Base-by-base conservation (phyloP, 2,888 invertebrate genomes). In the Ormyrus thymus region DNA sequence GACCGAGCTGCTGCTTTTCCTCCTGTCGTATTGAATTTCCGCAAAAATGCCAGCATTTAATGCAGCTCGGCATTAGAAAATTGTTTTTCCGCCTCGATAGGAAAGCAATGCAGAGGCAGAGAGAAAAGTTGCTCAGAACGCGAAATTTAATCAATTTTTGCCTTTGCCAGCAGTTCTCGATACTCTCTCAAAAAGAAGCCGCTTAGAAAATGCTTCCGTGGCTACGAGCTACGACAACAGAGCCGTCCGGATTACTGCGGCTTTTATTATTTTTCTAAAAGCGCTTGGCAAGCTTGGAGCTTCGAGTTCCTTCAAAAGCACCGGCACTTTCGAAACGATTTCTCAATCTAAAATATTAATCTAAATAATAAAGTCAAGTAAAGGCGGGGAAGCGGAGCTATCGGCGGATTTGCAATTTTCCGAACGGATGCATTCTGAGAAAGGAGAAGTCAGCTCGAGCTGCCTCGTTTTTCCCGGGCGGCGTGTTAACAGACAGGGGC, bases 351-450 rank as follows among this genome's bases (percentile, higher is more conserved):
- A 29, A 29, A 29, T 29, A 29, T 29, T 29, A 29, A 29, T 29
- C 29, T 29, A 29, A 29, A 29, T 43, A 56, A 8, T 6, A 7
- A 48, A 8, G 13, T 46, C 10, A 62, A 13, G 53, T 45, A 29
- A 59, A 43, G 15, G 10, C 48, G 80, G 72, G 76, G 74, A 80
- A 3, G 77, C 74, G 78, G 80, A 83, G 71, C 82, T 81, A 84
- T 84, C 81, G 82, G 77, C 74, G 82, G 82, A 65, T 81, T 82
- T 77, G 83, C 84, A 85, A 86, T 86, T 86, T 86, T 86, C 84
- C 84, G 81, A 83, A 62, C 82, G 85, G 84, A 83, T 81, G 84
- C 82, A 76, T 81, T 78, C 79, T 80, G 75, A 78, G 75, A 74
- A 79, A 79, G 81, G 50, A n/a, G 51, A 76, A 69, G 56, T 9